Percentiles rank a stretch among this genome's conserved stretches.
Evolutionary conservation across 2,888 invertebrate genomes (phyloP).

Genomic region (Ligdia adustata): DNA sequence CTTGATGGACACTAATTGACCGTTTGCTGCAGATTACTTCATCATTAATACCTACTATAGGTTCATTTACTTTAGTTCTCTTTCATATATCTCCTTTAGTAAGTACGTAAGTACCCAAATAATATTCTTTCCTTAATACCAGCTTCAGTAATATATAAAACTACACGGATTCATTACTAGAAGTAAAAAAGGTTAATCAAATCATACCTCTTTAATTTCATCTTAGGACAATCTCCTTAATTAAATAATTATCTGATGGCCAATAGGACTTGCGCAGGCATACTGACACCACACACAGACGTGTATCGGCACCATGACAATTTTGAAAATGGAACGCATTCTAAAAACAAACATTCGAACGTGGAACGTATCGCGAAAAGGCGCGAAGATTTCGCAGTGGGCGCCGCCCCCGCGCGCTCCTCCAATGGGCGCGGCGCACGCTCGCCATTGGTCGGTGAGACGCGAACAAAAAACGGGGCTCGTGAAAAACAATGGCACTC

Average conservation of each 20-base stretch:
- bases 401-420: constrained; percentile 55
- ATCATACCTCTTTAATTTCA: not conserved
- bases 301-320: constrained; percentile 31
- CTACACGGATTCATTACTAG: too few relatives aligned
- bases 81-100: too few relatives aligned
- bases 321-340: constrained; percentile 54
- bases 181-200: not conserved
- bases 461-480: constrained; percentile 60
- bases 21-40: too few relatives aligned
- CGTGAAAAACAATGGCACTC: constrained; percentile 78
- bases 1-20: too few relatives aligned
- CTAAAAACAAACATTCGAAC: constrained; percentile 55
- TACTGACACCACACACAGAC: constrained; percentile 4
- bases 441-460: constrained; percentile 59
- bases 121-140: too few relatives aligned
- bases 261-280: constrained; percentile 2
- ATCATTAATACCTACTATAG: too few relatives aligned
- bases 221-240: not conserved
- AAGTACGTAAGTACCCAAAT: too few relatives aligned
- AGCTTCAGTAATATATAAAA: too few relatives aligned
- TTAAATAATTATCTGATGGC: constrained; percentile 1
- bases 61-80: too few relatives aligned
- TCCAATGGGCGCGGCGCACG: constrained; percentile 59
- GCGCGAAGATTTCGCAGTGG: constrained; percentile 55
- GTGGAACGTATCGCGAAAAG: constrained; percentile 52